Evolutionary conservation across 2,888 invertebrate genomes (phyloP), one percentile per base, ranked within the genome.

Genomic region (Ceriagrion tenellum): DNA sequence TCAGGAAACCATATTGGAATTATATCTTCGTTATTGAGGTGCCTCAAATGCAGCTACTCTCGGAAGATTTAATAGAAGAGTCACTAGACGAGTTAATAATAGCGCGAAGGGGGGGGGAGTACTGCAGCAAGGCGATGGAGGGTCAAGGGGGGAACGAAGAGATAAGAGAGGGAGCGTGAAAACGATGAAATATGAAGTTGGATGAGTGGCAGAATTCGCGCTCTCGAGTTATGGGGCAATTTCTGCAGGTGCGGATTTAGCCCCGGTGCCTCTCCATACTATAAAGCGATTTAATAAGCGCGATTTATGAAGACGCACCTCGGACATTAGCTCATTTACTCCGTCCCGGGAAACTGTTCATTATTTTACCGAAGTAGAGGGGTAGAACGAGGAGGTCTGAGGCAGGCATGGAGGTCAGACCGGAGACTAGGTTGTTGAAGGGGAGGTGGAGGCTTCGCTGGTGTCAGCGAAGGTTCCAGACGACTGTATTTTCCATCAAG

Each of bases 171-270:
- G 13, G 81, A 13, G 30, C 30, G 81, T 35, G 81, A 18, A 81
- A 81, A 81, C 16, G 81, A 81, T 81, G 81, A 81, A 81, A 81
- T 81, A 81, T 81, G 81, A 81, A 35, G 81, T 13, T 4, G 30
- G 35, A 12, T 81, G 81, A 81, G 81, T 81, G 81, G 81, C 81
- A 81, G 81, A 35, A 81, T 81, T 81, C 59, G 0, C 81, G 35
- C 35, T 81, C 81, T 81, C 81, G n/a, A 81, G 81, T 81, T 81
- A 81, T 81, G 81, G 81, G 81, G 81, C 81, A 81, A 81, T 81
- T 81, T 81, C 81, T 81, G 35, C 81, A 81, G 81, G 81, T 81
- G 81, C 30, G 81, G 81, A 81, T 35, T 81, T 81, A 81, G 35
- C 35, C 0, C 81, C 18, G 35, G 30, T 35, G 30, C 35, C 81